These are phyloP conservation scores for Drosophila seguyi DNA, from an alignment of 1,140 invertebrate species.

Conservation along the genomic window DNA sequence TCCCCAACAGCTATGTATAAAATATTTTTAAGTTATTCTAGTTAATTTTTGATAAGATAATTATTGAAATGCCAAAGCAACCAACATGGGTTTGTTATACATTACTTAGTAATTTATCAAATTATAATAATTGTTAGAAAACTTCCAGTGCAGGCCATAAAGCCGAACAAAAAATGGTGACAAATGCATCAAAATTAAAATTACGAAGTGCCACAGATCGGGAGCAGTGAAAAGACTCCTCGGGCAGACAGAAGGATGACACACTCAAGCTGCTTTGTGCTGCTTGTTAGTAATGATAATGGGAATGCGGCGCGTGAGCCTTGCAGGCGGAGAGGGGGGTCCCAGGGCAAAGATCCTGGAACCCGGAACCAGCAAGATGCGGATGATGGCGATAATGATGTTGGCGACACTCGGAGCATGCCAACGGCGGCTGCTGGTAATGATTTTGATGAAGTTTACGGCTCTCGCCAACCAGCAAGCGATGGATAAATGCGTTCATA, in stretches of 20 bases:
- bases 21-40: background rate
- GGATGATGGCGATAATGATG: slow-evolving; percentile 43
- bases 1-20: background rate
- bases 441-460: slow-evolving; percentile 71
- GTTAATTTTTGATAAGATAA: background rate
- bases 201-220: slow-evolving; percentile 69
- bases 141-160: slow-evolving; percentile 6
- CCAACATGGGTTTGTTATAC: background rate
- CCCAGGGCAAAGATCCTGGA: slow-evolving; percentile 12
- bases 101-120: background rate
- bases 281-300: slow-evolving; percentile 71
- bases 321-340: slow-evolving; percentile 9
- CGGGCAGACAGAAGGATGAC: slow-evolving; percentile 53
- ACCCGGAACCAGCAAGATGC: slow-evolving; percentile 18
- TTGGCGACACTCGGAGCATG: slow-evolving; percentile 39
- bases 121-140: background rate
- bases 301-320: slow-evolving; percentile 50
- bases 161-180: slow-evolving; percentile 61
- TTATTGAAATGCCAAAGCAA: background rate
- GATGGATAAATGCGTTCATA: slow-evolving; percentile 51
- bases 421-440: slow-evolving; percentile 56
- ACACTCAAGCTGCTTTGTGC: slow-evolving; percentile 74
- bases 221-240: background rate
- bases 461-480: slow-evolving; percentile 16
- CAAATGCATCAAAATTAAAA: slow-evolving; percentile 83